Conservation (phyloP, 2,797 vertebrate species). For the Leptodactylus fallax region DNA sequence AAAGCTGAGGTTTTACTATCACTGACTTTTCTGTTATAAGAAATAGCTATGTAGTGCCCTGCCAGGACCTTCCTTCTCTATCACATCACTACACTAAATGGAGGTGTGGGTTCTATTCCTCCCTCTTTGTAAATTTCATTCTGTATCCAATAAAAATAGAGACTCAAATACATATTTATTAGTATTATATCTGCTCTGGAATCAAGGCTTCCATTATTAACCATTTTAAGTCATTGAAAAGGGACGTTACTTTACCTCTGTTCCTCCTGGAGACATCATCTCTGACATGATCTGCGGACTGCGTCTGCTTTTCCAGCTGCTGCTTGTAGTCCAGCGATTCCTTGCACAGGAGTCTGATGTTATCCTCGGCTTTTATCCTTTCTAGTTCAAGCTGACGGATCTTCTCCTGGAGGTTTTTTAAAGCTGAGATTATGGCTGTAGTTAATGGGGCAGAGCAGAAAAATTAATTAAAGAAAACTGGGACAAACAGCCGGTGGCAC, state of each 20-base stretch:
- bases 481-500: too few relatives aligned
- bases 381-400: slow-evolving; percentile 88
- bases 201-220: too few relatives aligned
- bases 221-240: neutral
- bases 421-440: slow-evolving; percentile 89
- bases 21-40: too few relatives aligned
- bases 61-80: neutral
- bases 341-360: slow-evolving; percentile 76
- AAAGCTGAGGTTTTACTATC: too few relatives aligned
- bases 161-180: too few relatives aligned
- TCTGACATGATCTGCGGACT: slow-evolving; percentile 71
- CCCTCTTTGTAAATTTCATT: too few relatives aligned
- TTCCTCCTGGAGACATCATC: slow-evolving; percentile 79
- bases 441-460: neutral
- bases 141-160: too few relatives aligned
- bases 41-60: neutral
- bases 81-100: neutral
- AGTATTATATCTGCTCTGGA: too few relatives aligned
- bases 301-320: slow-evolving; percentile 72
- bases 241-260: slow-evolving; percentile 75
- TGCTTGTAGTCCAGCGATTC: slow-evolving; percentile 76
- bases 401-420: slow-evolving; percentile 95
- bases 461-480: neutral
- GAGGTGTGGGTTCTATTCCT: too few relatives aligned
- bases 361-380: slow-evolving; percentile 78